Evolutionary conservation across 2,797 vertebrate species (phyloP).

Genomic region (Spheniscus humboldti): DNA sequence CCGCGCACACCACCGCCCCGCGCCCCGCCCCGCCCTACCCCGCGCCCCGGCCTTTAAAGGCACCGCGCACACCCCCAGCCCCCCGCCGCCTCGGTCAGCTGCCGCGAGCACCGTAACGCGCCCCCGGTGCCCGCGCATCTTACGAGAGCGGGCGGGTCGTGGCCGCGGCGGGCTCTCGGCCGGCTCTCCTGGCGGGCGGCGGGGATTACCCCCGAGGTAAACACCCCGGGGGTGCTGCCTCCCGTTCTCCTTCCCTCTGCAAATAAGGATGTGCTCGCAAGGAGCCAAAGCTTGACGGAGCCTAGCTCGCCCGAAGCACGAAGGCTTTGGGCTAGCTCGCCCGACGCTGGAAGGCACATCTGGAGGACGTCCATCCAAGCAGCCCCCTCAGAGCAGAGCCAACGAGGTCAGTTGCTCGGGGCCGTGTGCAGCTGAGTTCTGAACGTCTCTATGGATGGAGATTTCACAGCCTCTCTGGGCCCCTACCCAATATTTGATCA

Average conservation of each 20-base stretch:
- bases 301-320: no score
- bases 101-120: no score
- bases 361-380: fast-evolving
- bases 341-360: fast-evolving
- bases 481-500: background rate
- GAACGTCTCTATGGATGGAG: background rate
- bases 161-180: no score
- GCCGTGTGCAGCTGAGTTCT: background rate
- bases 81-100: fast-evolving
- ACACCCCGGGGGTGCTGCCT: background rate
- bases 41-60: constrained; percentile 51
- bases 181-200: background rate
- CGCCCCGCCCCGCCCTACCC: background rate
- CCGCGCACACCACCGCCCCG: constrained; percentile 15
- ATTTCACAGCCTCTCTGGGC: background rate
- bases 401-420: fast-evolving
- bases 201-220: no score
- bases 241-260: no score
- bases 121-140: no score
- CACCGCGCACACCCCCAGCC: background rate
- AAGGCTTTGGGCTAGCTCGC: no score
- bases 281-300: fast-evolving
- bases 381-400: background rate
- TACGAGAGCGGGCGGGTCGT: background rate
- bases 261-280: fast-evolving